Conservation (phyloP, 2,113 vertebrate species). For the Sturnira hondurensis region DNA sequence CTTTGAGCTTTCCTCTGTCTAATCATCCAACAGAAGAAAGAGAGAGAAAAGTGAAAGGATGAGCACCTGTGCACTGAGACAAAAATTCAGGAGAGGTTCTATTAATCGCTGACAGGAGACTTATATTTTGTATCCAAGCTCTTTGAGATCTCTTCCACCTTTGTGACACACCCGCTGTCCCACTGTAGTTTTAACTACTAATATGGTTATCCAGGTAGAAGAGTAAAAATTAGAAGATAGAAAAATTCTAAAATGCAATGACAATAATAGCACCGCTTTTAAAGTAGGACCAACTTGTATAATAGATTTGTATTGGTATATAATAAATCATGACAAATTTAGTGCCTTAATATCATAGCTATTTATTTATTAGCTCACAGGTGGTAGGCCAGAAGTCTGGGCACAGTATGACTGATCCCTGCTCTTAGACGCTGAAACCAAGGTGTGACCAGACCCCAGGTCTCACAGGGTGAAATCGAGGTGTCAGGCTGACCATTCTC, state of each 20-base stretch:
- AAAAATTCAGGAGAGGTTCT: neutral
- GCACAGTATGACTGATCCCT: neutral
- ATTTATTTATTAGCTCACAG: neutral
- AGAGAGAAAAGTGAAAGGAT: neutral
- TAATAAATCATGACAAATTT: neutral
- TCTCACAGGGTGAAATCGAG: neutral
- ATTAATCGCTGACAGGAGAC: neutral
- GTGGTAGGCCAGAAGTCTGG: neutral
- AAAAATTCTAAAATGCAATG: neutral
- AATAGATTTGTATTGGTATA: neutral
- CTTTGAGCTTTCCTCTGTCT: neutral
- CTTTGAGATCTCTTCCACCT: neutral
- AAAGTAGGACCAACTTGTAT: rapidly evolving
- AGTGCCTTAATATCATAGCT: neutral
- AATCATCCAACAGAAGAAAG: neutral
- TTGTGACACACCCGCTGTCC: neutral
- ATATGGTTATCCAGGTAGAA: neutral
- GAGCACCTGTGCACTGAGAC: neutral
- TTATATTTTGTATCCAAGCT: neutral
- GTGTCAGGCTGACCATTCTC: neutral
- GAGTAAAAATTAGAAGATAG: neutral
- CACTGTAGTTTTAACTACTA: neutral
- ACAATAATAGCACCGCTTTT: neutral
- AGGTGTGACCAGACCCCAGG: no score
- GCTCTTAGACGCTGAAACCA: neutral